These are phyloP conservation scores for Sprattus sprattus DNA, from an alignment of 2,113 vertebrate species.

Conservation along the genomic window DNA sequence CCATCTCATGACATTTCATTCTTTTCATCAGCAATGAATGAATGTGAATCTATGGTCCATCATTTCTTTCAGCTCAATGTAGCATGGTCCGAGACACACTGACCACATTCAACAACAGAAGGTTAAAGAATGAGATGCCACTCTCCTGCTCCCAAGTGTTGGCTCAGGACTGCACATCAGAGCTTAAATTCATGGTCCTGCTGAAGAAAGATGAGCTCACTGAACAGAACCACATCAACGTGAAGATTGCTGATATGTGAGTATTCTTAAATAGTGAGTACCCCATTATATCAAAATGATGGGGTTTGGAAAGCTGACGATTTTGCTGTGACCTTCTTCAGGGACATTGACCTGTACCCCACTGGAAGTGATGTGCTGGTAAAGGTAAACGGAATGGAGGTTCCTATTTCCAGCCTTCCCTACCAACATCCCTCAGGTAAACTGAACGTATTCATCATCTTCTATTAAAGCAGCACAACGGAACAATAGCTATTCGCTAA, in stretches of 20 bases:
- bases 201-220: slow-evolving; percentile 64
- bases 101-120: slow-evolving; percentile 73
- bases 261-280: slow-evolving; percentile 32
- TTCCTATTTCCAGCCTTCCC: slow-evolving; percentile 52
- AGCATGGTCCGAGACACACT: slow-evolving; percentile 53
- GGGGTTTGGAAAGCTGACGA: neutral
- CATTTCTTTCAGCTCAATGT: slow-evolving; percentile 56
- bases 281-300: neutral
- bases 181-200: slow-evolving; percentile 77
- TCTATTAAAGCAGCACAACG: no score
- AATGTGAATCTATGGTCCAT: no score
- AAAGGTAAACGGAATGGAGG: slow-evolving; percentile 57
- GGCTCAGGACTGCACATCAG: slow-evolving; percentile 75
- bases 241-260: slow-evolving; percentile 76
- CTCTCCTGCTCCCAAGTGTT: slow-evolving; percentile 75
- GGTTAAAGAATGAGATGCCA: slow-evolving; percentile 68
- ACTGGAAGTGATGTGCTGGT: slow-evolving; percentile 34
- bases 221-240: slow-evolving; percentile 60
- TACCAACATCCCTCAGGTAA: slow-evolving; percentile 59
- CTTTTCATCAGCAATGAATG: no score
- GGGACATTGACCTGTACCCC: slow-evolving; percentile 54
- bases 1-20: no score
- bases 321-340: slow-evolving; percentile 31
- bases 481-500: no score
- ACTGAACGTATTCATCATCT: neutral